A percentile compares a stretch with the other conserved stretches of the same genome.
Conservation (phyloP, 2,113 vertebrate species). For the Grantiella picta region DNA sequence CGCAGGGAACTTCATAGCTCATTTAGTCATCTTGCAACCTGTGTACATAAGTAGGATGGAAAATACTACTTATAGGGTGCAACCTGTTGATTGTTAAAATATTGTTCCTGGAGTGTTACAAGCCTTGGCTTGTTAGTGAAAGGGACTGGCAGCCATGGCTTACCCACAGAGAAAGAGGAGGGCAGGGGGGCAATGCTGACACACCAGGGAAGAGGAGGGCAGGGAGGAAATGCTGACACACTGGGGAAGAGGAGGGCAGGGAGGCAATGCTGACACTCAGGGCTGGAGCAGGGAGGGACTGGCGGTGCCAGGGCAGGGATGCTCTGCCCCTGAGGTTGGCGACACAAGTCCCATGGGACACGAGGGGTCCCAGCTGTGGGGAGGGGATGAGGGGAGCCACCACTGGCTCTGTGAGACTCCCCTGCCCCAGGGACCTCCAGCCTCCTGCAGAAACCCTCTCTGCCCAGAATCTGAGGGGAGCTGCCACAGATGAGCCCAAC, state of each 20-base stretch:
- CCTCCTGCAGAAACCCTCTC: background rate
- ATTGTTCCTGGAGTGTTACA: background rate
- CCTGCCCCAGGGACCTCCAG: background rate
- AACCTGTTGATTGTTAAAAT: background rate
- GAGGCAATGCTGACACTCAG: no score
- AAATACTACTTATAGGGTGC: background rate
- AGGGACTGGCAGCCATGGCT: background rate
- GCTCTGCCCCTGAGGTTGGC: background rate
- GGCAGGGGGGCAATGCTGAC: background rate
- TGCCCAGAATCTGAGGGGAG: background rate
- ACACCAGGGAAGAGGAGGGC: background rate
- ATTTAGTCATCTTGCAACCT: background rate
- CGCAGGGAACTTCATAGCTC: background rate
- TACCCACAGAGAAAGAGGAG: no score
- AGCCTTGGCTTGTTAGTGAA: background rate
- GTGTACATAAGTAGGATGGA: background rate
- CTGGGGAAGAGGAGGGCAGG: background rate
- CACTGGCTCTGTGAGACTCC: fast-evolving
- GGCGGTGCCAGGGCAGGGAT: background rate
- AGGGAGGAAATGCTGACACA: no score
- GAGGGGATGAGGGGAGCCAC: background rate
- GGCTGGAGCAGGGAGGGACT: background rate
- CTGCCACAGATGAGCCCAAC: background rate
- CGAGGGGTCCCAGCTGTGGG: background rate
- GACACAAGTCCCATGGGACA: background rate